These are phyloP conservation scores for Torymus auratus DNA, from an alignment of 2,888 invertebrate genomes.

Conservation along the genomic window DNA sequence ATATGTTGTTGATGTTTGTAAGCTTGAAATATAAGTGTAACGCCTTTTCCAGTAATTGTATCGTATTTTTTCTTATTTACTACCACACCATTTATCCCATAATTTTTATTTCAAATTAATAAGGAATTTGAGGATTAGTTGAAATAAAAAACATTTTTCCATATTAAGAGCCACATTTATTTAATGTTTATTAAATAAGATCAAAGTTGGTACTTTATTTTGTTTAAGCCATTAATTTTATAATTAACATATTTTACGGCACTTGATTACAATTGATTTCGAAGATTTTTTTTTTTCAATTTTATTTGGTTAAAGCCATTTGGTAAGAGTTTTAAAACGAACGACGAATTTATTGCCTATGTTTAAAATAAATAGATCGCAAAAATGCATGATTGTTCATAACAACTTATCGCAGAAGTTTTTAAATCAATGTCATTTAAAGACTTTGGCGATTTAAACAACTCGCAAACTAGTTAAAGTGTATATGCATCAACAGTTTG, in stretches of 20 bases:
- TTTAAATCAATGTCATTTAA: conserved; percentile 28
- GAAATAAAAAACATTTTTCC: conserved; percentile 30
- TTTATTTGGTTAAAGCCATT: conserved; percentile 46
- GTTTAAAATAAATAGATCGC: conserved; percentile 41
- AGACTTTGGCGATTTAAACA: conserved; percentile 29
- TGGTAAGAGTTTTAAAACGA: conserved; percentile 37
- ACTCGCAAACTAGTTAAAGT: conserved; percentile 44
- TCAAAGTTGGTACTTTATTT: conserved; percentile 33
- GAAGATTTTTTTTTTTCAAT: conserved; percentile 23
- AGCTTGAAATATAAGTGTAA: conserved; percentile 76
- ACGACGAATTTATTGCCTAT: conserved; percentile 19
- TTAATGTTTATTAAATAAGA: conserved; percentile 46
- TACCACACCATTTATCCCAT: background rate
- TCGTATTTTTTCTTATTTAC: conserved; percentile 23
- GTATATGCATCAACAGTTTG: conserved; percentile 42
- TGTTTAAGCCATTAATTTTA: conserved; percentile 25
- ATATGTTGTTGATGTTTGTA: conserved; percentile 75
- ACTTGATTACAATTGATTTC: conserved; percentile 49
- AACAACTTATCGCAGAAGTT: conserved; percentile 39
- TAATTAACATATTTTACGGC: conserved; percentile 42
- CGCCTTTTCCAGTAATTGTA: conserved; percentile 68
- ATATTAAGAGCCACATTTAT: conserved; percentile 52
- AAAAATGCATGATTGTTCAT: conserved; percentile 24
- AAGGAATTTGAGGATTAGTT: background rate
- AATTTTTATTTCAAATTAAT: background rate